These are phyloP conservation scores for Gallinago paraguaiae DNA, from an alignment of 2,113 vertebrate genomes.

Conservation along the genomic window DNA sequence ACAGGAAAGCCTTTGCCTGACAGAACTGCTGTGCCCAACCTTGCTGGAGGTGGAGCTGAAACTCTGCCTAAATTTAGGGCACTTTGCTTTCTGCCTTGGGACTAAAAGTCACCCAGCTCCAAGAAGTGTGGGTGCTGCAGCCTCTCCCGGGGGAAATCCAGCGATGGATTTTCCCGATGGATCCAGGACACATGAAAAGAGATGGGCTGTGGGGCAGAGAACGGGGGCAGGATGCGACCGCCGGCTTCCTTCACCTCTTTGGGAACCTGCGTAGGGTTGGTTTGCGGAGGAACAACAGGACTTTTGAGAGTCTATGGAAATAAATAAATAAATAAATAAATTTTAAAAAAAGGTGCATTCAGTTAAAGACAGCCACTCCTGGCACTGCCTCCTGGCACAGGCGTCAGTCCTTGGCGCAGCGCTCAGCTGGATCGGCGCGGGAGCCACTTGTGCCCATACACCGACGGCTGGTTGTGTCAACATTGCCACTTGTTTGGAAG, in stretches of 20 bases:
- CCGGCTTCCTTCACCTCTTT: not conserved
- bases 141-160: not conserved
- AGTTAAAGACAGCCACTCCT: not conserved
- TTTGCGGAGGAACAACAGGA: not conserved
- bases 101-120: not conserved
- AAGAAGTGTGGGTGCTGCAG: fast-evolving
- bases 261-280: not conserved
- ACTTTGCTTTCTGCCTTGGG: not conserved
- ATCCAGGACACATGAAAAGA: not conserved
- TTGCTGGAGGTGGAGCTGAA: not conserved
- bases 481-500: not conserved
- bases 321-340: not conserved
- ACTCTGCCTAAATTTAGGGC: not conserved
- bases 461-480: not conserved
- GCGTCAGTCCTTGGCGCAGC: not conserved
- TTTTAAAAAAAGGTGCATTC: not conserved
- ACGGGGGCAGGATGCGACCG: fast-evolving
- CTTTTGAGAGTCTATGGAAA: not conserved
- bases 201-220: not conserved
- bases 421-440: not conserved
- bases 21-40: not conserved
- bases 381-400: slow-evolving; percentile 13
- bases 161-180: not conserved
- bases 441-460: not conserved
- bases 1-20: not conserved